Base-by-base conservation (phyloP, 2,113 vertebrate genomes). In the Phocoena sinus region DNA sequence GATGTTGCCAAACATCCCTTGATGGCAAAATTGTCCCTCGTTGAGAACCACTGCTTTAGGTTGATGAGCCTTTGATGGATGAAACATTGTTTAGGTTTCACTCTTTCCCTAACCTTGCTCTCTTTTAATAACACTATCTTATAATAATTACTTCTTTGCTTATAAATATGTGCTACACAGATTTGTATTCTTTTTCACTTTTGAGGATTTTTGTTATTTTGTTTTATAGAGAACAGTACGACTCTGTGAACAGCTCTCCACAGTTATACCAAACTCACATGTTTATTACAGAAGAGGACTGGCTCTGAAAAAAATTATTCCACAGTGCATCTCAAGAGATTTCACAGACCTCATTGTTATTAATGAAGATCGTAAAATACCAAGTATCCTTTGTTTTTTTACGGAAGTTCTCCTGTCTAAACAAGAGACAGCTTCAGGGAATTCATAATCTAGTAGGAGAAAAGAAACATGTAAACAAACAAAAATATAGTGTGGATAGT, bases 211-310 rank as follows among this genome's bases (percentile, higher is more conserved):
- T 84, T 96, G 36, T 79, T 90, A 18, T 0, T 47, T 77, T 98
- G 68, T 98, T 98, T 98, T 98, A 47, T 96, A 99, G 99, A 99
- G 99, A 98, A 99, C 99, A 6, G 99, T 99, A 91, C 98, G 98
- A 96, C 99, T 99, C 97, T 99, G 99, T 96, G 99, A 99, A 94
- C 99, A 99, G 94, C 98, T 99, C 81, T 99, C 99, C 11, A 99
- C 99, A 33, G 98, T 99, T 7, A 98, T 99, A 97, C 99, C 99
- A 67, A 99, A 99, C 56, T 99, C 99, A 0, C 99, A 99, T 4
- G 99, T 99, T 77, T 99, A 99, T 98, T 99, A 99, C 97, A 99
- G 99, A 98, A 99, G 99, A 99, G 99, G 99, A 93, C 97, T 99
- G 97, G 99, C 99, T 94, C 98, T 99, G 97, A 99, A 99, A 98